Conservation (phyloP, 2,797 vertebrate genomes). For the Sebastes dallii region DNA sequence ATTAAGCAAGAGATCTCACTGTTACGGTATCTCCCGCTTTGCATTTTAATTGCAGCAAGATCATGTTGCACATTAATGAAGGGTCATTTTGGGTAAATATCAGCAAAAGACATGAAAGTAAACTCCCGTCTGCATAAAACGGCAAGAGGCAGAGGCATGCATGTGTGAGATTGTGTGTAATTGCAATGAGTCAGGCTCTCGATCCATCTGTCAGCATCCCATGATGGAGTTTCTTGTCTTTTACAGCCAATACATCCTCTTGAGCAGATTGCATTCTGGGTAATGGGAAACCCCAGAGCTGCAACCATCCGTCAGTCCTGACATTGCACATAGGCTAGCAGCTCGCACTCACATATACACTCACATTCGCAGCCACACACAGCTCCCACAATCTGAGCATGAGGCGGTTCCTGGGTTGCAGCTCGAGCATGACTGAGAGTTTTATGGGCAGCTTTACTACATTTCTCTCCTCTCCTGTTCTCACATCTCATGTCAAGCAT, state of each 20-base stretch:
- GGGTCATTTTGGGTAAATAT: neutral
- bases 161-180: conserved; percentile 15
- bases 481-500: conserved; percentile 42
- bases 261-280: conserved; percentile 60
- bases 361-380: neutral
- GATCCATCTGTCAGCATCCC: conserved; percentile 15
- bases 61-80: neutral
- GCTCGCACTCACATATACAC: neutral
- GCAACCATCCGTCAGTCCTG: conserved; percentile 61
- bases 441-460: conserved; percentile 36
- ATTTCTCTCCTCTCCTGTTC: conserved; percentile 24
- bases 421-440: conserved; percentile 17
- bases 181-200: conserved; percentile 12
- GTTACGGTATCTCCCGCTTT: neutral
- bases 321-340: conserved; percentile 23
- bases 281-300: conserved; percentile 59
- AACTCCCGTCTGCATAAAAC: neutral
- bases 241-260: conserved; percentile 24
- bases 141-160: neutral
- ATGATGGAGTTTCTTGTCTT: conserved; percentile 41
- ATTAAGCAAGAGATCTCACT: neutral
- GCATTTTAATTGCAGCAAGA: neutral
- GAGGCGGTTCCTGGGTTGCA: conserved; percentile 10
- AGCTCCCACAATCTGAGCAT: neutral
- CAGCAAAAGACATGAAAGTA: neutral